phyloP scores from a whole-genome alignment of 2,888 invertebrate genomes.

The Spisula solida region DNA sequence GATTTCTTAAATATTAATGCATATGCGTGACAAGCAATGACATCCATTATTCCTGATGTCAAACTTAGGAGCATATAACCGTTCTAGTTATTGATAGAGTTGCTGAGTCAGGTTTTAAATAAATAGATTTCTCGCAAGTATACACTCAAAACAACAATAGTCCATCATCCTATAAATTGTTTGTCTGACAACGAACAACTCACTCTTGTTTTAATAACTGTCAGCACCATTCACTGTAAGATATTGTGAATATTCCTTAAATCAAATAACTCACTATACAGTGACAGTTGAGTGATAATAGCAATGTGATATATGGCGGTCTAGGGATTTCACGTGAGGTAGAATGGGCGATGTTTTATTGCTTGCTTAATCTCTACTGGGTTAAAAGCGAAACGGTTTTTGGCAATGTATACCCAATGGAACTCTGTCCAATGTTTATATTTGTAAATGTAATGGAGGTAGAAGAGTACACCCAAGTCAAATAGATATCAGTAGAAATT shows the following conservation, averaged over 20 bases:
- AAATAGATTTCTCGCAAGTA: not conserved
- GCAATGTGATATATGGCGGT: slow-evolving; percentile 31
- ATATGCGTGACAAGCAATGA: not conserved
- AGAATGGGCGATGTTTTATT: slow-evolving; percentile 17
- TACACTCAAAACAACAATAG: not conserved
- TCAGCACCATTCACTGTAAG: slow-evolving; percentile 30
- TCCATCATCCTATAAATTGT: not conserved
- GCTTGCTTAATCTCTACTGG: slow-evolving; percentile 14
- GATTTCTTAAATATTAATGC: not conserved
- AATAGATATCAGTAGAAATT: no score
- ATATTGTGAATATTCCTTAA: slow-evolving; percentile 32
- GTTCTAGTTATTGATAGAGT: not conserved
- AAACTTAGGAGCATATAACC: not conserved
- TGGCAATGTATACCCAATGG: not conserved
- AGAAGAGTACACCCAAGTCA: not conserved
- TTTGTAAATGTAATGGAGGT: slow-evolving; percentile 14
- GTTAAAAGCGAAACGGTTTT: not conserved
- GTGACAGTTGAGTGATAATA: slow-evolving; percentile 42
- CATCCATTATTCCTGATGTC: not conserved
- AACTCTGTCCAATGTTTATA: slow-evolving; percentile 7
- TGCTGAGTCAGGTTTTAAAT: not conserved
- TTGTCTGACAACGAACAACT: not conserved
- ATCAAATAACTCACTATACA: slow-evolving; percentile 45
- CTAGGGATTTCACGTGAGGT: slow-evolving; percentile 8
- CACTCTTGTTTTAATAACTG: slow-evolving; percentile 45